Evolutionary conservation across 92 coral and sea anemone species (phyloP).

Genomic region (Paragorgia papillata): DNA sequence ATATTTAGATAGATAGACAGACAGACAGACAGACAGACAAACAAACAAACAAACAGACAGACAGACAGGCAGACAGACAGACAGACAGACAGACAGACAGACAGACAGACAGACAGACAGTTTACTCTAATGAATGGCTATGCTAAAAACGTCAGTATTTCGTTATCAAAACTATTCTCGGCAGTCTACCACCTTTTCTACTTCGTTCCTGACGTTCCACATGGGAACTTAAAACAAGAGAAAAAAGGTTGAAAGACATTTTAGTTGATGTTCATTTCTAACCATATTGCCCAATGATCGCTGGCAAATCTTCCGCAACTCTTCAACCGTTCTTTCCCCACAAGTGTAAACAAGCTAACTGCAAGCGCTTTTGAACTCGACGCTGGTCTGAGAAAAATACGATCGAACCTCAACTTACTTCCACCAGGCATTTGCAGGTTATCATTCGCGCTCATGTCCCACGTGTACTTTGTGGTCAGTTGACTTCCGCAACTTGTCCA

Average conservation of each 20-base stretch:
- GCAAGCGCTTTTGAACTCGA: conserved; percentile 27
- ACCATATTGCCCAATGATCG: conserved; percentile 96
- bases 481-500: conserved; percentile 84
- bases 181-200: no score
- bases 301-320: conserved; percentile 76
- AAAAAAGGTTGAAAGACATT: background rate
- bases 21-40: no score
- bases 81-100: no score
- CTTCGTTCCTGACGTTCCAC: no score
- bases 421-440: conserved; percentile 57
- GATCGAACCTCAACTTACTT: conserved; percentile 74
- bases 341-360: conserved; percentile 59
- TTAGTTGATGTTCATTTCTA: conserved; percentile 50
- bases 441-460: conserved; percentile 77
- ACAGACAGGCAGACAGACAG: no score
- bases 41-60: no score
- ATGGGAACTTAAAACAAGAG: no score
- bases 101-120: no score
- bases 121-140: no score
- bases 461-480: conserved; percentile 69
- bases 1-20: no score
- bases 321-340: conserved; percentile 73
- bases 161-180: no score
- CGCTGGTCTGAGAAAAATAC: conserved; percentile 72
- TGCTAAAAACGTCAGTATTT: no score